phyloP scores from a whole-genome alignment of 1,140 invertebrate genomes.

The Eumaeus atala region DNA sequence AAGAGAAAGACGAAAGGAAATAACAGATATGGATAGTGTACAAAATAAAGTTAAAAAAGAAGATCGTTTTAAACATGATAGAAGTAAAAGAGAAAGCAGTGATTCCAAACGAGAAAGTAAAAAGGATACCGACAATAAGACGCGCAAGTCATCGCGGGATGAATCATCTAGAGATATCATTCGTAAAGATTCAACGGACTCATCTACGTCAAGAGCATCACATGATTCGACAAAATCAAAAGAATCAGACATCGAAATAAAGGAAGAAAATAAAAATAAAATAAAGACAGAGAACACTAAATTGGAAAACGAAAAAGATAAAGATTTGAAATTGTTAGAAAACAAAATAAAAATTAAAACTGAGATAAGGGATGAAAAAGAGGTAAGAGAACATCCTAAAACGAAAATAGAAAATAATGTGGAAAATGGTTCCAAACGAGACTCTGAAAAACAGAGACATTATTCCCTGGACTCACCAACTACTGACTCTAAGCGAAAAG shows the following conservation, averaged over 20 bases:
- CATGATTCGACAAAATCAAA: constrained; percentile 65
- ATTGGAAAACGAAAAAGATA: constrained; percentile 49
- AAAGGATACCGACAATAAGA: constrained; percentile 52
- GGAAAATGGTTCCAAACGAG: constrained; percentile 46
- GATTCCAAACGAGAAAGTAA: constrained; percentile 55
- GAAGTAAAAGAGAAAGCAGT: constrained; percentile 44
- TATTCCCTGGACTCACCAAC: constrained; percentile 70
- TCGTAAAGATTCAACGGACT: constrained; percentile 72
- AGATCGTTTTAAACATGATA: constrained; percentile 56
- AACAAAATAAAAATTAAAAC: constrained; percentile 37
- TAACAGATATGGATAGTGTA: constrained; percentile 34
- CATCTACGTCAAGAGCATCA: constrained; percentile 67
- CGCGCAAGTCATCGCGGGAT: constrained; percentile 63
- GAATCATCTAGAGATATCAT: constrained; percentile 60
- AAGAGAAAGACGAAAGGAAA: constrained; percentile 54
- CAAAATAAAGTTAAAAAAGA: constrained; percentile 50
- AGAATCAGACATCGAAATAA: constrained; percentile 62
- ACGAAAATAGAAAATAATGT: constrained; percentile 36
- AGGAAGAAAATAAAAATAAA: constrained; percentile 54
- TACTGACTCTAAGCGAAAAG: constrained; percentile 70
- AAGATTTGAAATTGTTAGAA: constrained; percentile 31
- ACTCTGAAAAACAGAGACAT: constrained; percentile 67
- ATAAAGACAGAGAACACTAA: constrained; percentile 40
- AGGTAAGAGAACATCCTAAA: constrained; percentile 34
- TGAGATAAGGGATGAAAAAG: constrained; percentile 53